A percentile compares a stretch with the other conserved stretches of the same genome.
These are phyloP conservation scores for Mus caroli DNA, from an alignment of 2,797 vertebrate genomes.

Conservation along the genomic window DNA sequence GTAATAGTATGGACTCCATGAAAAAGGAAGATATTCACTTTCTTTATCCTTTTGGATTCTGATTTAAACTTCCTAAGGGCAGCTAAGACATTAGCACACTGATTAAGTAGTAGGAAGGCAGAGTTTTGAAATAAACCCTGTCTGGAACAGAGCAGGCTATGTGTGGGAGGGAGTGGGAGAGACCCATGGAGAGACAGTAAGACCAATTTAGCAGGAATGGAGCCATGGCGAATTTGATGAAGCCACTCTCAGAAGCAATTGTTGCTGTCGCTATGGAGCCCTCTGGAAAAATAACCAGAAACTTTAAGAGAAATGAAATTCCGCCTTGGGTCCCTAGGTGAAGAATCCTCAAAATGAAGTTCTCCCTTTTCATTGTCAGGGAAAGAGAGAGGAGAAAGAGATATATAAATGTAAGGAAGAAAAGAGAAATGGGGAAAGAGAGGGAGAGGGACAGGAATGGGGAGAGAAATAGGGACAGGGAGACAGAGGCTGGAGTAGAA, in stretches of 20 bases:
- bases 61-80: neutral
- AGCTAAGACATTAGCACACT: constrained; percentile 17
- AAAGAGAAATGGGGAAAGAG: neutral
- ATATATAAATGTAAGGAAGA: neutral
- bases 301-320: constrained; percentile 79
- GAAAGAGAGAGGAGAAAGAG: neutral
- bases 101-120: constrained; percentile 41
- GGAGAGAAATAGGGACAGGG: neutral
- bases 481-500: neutral
- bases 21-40: neutral
- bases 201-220: constrained; percentile 55
- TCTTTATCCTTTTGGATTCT: neutral
- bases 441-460: too few relatives aligned
- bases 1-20: neutral
- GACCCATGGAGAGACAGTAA: neutral
- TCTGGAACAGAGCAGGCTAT: constrained; percentile 38
- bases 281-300: constrained; percentile 74
- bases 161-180: constrained; percentile 32
- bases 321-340: constrained; percentile 64
- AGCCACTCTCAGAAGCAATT: constrained; percentile 76
- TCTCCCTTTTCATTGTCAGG: neutral
- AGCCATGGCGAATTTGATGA: constrained; percentile 63
- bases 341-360: constrained; percentile 41
- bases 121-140: constrained; percentile 38
- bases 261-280: constrained; percentile 58